Base-by-base conservation (phyloP, 2,888 invertebrate genomes). In the Dorcus parallelipipedus region DNA sequence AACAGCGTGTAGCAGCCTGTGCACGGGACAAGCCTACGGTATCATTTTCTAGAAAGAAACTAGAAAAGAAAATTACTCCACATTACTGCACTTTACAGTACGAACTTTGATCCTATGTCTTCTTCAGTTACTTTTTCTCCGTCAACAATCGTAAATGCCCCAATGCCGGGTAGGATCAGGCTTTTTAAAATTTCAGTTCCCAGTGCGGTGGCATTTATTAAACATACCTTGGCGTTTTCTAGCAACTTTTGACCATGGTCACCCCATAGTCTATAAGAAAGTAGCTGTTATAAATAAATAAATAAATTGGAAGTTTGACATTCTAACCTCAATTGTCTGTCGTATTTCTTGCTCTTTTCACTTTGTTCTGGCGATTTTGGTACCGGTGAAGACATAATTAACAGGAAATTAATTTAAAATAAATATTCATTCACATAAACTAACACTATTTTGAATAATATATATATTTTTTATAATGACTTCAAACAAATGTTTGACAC, bases 101-200 rank as follows among this genome's bases (percentile, higher is more conserved):
- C 75, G 79, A 83, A 93, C 92, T 98, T 99, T 71, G 90, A 89
- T 20, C 96, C 97, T 61, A 95, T 85, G 77, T 99, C 97, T 76
- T 95, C 95, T 67, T 93, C 92, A 6, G 88, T 88, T 0, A 96
- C 88, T 70, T 87, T 87, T 72, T 88, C 86, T 20, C 93, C 93
- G 82, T 98, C 97, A 9, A 97, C 89, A 64, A 98, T 92, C 0
- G 97, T 97, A 67, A 95, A 90, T 20, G 91, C 88, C 49, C 95
- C 94, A 65, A 95, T 88, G 10, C 98, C 98, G 51, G 99, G 97
- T 40, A 99, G 81, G 9, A 99, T 91, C 38, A 99, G 84, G 26
- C 95, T 94, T 78, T 99, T 99, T 33, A 99, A 79, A 57, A 93
- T 88, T 82, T 99, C 99, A 23, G 97, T 96, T 9, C 97, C 97